Conservation (phyloP, 64 coral and sea anemone species). For the Dendronephthya gigantea region DNA sequence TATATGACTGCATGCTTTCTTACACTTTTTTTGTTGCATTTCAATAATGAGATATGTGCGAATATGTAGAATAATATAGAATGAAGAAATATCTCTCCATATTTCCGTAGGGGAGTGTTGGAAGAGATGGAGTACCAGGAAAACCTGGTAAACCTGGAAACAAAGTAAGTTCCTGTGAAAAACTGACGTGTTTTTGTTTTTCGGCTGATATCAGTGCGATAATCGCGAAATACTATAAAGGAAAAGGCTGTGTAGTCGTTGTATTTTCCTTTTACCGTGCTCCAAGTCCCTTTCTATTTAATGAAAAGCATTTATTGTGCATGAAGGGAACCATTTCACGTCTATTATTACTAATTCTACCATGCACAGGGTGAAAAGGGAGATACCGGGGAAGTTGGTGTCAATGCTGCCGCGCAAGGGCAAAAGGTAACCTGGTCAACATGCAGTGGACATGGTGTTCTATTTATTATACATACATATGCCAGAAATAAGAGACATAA, state of each 20-base stretch:
- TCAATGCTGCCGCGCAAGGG: not conserved
- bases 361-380: not conserved
- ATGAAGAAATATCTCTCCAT: not conserved
- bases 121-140: not conserved
- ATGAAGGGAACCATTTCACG: not conserved
- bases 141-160: not conserved
- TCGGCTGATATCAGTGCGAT: too few relatives aligned
- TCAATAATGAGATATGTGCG: too few relatives aligned
- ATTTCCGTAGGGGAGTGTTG: not conserved
- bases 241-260: too few relatives aligned
- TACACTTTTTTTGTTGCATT: not conserved
- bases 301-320: not conserved
- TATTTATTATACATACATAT: too few relatives aligned
- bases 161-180: not conserved
- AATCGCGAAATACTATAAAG: too few relatives aligned
- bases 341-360: not conserved
- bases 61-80: not conserved
- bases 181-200: not conserved
- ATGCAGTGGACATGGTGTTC: too few relatives aligned
- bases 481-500: too few relatives aligned
- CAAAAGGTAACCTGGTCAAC: not conserved
- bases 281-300: too few relatives aligned
- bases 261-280: too few relatives aligned
- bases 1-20: not conserved
- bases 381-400: not conserved